Base-by-base conservation (phyloP, 2,888 invertebrate species). In the Lissocephala sabroskyi region DNA sequence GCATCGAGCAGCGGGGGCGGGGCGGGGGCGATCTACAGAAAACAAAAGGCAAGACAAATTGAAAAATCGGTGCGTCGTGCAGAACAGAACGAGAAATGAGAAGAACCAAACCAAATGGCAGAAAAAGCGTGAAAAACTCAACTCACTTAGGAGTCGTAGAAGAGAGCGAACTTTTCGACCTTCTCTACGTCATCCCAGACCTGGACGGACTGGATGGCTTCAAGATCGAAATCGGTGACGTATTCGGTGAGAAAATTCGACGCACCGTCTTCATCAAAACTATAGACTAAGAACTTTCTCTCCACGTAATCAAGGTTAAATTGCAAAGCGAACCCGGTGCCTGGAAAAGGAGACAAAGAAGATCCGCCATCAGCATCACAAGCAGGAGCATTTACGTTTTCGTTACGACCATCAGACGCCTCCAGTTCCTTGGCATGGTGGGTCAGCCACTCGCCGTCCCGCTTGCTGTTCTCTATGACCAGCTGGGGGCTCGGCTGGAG, bases 171-270 rank as follows among this genome's bases (percentile, higher is more conserved):
- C 49, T 80, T 70, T 23, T 71, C 68, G 26, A 84, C 67, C 64
- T 80, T 82, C 52, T 79, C 59, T 16, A 84, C 77, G 70, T 84
- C 84, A 42, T 82, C 84, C 82, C 84, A 84, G 35, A 84, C 75
- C 62, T 84, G 84, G 18, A 84, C 55, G 35, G 81, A 71, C 54
- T 78, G 56, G 26, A 84, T 84, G 11, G 78, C 65, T 35, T 71
- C 58, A 10, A 84, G 66, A 43, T 76, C 63, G 33, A 73, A 75
- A 23, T 70, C 52, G 17, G 78, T 70, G 46, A 73, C 73, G 52
- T 63, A 84, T 43, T 56, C 47, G 44, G 75, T 73, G 26, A 83
- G 49, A 50, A 62, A 73, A 49, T 71, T 63, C 65, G 80, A 70
- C 54, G 58, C 62, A 39, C 73, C 74, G 62, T 79, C 45, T 50